phyloP scores from a whole-genome alignment of 2,113 vertebrate genomes.

The Speoplatyrhinus poulsoni region DNA sequence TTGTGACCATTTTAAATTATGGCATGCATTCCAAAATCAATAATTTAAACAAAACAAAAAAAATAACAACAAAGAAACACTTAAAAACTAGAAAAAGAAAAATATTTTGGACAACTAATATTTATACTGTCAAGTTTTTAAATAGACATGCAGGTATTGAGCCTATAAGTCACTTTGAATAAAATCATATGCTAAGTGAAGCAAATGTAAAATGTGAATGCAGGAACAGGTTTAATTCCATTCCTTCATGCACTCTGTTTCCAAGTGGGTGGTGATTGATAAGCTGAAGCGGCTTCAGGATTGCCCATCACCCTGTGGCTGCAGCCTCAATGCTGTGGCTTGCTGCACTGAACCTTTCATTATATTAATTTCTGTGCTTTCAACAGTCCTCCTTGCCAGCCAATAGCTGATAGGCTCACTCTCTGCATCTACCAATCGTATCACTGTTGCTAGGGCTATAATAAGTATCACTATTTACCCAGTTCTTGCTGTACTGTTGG shows the following conservation, averaged over 20 bases:
- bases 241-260: constrained; percentile 12
- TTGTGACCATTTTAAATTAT: too few relatives aligned
- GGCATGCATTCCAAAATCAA: constrained; percentile 1
- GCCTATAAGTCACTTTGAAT: not conserved
- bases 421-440: constrained; percentile 65
- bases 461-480: constrained; percentile 64
- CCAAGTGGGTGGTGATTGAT: constrained; percentile 42
- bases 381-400: constrained; percentile 60
- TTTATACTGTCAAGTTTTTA: not conserved
- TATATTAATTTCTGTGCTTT: constrained; percentile 74
- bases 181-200: too few relatives aligned
- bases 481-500: constrained; percentile 66
- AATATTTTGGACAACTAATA: not conserved
- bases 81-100: too few relatives aligned
- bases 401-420: constrained; percentile 65
- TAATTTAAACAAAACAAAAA: constrained; percentile 34
- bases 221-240: constrained; percentile 1
- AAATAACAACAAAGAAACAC: constrained; percentile 26
- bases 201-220: too few relatives aligned
- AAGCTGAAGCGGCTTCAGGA: constrained; percentile 47
- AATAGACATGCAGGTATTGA: not conserved
- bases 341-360: constrained; percentile 73
- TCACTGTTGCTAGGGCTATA: constrained; percentile 79
- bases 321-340: constrained; percentile 69
- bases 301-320: constrained; percentile 51